These are phyloP conservation scores for Seriola dumerili DNA, from an alignment of 2,113 vertebrate genomes.

Conservation along the genomic window DNA sequence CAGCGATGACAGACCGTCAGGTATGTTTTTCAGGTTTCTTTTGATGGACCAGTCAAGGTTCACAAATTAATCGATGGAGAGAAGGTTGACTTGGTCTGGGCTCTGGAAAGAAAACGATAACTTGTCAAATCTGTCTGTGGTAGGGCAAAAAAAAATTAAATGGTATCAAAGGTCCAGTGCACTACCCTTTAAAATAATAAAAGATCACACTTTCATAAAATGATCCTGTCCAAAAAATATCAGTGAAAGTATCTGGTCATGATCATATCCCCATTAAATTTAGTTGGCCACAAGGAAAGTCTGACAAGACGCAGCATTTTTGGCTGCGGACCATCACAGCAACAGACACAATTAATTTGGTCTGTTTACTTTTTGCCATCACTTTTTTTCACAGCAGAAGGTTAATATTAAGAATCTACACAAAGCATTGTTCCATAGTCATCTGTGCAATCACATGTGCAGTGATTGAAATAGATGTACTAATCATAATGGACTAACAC, in stretches of 20 bases:
- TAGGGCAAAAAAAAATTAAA: constrained; percentile 28
- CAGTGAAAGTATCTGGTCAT: background rate
- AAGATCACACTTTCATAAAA: constrained; percentile 11
- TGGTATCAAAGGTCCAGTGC: background rate
- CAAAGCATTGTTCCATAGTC: background rate
- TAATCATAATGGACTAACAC: constrained; percentile 20
- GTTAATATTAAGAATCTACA: background rate
- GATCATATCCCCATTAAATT: background rate
- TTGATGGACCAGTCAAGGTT: constrained; percentile 63
- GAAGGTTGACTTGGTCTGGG: constrained; percentile 45
- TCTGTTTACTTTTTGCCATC: background rate
- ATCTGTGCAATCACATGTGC: constrained; percentile 14
- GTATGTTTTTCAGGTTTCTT: constrained; percentile 33
- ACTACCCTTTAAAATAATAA: constrained; percentile 7
- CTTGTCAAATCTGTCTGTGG: constrained; percentile 21
- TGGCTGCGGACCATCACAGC: background rate
- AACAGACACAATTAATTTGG: background rate
- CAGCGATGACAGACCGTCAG: constrained; percentile 50
- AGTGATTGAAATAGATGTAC: background rate
- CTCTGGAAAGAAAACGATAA: constrained; percentile 21
- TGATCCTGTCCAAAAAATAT: constrained; percentile 2
- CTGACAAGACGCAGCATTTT: background rate
- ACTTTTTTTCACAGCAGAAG: background rate
- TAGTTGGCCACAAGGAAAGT: constrained; percentile 3
- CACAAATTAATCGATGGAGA: constrained; percentile 61